Evolutionary conservation across 2,888 invertebrate genomes (phyloP).

Genomic region (Pasiphila rectangulata): DNA sequence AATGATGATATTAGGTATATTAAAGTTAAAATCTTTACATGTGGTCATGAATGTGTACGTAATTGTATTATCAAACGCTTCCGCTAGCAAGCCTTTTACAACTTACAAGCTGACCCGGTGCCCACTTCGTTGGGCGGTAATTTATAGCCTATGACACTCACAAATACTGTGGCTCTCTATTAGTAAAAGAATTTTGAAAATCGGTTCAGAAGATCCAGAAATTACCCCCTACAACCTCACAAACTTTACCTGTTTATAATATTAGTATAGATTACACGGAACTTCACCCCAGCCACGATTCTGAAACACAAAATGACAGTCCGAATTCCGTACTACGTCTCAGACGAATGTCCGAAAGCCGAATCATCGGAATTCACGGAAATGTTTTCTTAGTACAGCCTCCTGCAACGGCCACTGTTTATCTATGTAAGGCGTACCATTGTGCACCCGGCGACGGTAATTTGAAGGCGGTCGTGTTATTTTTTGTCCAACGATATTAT

Average conservation of each 20-base stretch:
- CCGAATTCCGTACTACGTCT: slow-evolving; percentile 30
- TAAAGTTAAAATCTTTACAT: slow-evolving; percentile 24
- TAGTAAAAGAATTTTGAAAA: no score
- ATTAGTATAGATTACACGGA: slow-evolving; percentile 29
- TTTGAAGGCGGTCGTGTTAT: slow-evolving; percentile 56
- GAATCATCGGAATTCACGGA: slow-evolving; percentile 33
- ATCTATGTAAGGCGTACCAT: slow-evolving; percentile 62
- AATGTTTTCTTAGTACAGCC: slow-evolving; percentile 52
- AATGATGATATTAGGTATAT: no score
- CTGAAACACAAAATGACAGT: slow-evolving; percentile 19
- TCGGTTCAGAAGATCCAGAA: no score
- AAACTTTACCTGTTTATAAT: no score
- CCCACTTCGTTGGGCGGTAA: no score
- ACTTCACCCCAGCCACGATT: slow-evolving; percentile 12
- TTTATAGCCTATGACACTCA: no score
- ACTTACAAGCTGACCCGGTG: no score
- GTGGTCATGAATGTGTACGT: slow-evolving; percentile 32
- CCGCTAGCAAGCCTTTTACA: slow-evolving; percentile 11
- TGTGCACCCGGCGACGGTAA: slow-evolving; percentile 62
- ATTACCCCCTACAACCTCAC: no score
- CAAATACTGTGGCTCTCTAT: no score
- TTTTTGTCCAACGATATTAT: slow-evolving; percentile 46
- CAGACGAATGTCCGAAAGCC: slow-evolving; percentile 25
- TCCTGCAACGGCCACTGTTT: slow-evolving; percentile 59
- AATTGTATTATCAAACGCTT: slow-evolving; percentile 17